Evolutionary conservation across 2,888 invertebrate genomes (phyloP), one percentile per base, ranked within the genome.

Genomic region (Melikaiella ostensackeni): DNA sequence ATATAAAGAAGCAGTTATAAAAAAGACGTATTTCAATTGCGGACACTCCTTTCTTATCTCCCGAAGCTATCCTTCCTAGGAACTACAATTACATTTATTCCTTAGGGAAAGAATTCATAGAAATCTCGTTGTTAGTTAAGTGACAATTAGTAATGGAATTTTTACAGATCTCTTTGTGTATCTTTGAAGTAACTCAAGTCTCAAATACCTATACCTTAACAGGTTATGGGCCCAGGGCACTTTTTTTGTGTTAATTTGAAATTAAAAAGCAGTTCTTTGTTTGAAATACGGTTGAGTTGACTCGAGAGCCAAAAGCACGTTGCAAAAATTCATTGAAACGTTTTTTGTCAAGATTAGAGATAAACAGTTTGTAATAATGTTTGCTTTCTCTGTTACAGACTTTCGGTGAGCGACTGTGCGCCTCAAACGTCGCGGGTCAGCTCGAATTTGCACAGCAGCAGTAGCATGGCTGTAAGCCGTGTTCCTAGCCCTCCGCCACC

Each of bases 401-500:
- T 96, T 94, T 94, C 95, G 93, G 93, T 94, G 93, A 95, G 95
- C 93, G 95, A 95, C 93, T 95, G 95, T 94, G 94, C 94, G 93
- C 94, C 94, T 92, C 96, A 96, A 94, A 96, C 96, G 95, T 96
- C 96, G 94, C 96, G 96, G 94, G 96, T 96, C 93, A 95, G 96
- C 93, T 96, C 96, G 91, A 95, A 95, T 92, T 94, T 94, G 93
- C 94, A 95, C 93, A 94, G 95, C 92, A 92, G 96, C 94, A 96
- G 96, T 95, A 96, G 96, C 93, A 97, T 97, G 97, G 97, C 98
- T 94, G 97, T 98, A 93, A 97, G 97, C 94, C 96, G 98, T 91
- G 98, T 98, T 92, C 98, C 98, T 91, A 98, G 98, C 94, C 98
- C 98, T 92, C 96, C 97, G 88, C 96, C 98, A 91, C 97, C 97